Conservation (phyloP, 2,113 vertebrate species). For the Sardina pilchardus region DNA sequence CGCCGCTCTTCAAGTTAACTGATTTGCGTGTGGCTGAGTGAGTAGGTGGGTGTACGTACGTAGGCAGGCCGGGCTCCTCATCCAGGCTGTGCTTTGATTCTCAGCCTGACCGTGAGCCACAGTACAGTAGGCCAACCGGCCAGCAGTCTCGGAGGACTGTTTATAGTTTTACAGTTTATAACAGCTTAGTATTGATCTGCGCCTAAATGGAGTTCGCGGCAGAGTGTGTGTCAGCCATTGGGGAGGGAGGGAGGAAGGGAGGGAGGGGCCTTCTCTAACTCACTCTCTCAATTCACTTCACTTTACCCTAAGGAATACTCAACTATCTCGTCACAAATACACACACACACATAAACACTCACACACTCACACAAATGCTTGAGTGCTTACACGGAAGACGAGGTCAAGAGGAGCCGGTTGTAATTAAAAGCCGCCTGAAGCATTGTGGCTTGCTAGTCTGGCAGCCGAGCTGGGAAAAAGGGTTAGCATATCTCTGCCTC, state of each 20-base stretch:
- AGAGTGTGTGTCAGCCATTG: not conserved
- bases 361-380: not conserved
- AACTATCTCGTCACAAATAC: not conserved
- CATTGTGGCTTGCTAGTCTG: not conserved
- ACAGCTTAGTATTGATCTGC: not conserved
- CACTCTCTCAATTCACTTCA: not conserved
- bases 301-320: not conserved
- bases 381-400: not conserved
- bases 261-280: not conserved
- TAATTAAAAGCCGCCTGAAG: not conserved
- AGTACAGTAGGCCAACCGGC: not conserved
- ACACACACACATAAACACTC: not conserved
- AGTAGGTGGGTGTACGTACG: not conserved
- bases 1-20: no score
- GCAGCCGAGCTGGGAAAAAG: not conserved
- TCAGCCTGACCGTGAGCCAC: not conserved
- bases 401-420: not conserved
- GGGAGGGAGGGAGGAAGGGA: not conserved
- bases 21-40: not conserved
- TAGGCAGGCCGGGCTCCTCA: not conserved
- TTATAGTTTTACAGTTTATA: not conserved
- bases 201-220: not conserved
- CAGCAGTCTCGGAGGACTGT: not conserved
- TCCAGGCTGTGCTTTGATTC: not conserved
- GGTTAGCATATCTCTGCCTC: not conserved